Evolutionary conservation across 2,888 invertebrate species (phyloP).

Genomic region (Catonia carolina): DNA sequence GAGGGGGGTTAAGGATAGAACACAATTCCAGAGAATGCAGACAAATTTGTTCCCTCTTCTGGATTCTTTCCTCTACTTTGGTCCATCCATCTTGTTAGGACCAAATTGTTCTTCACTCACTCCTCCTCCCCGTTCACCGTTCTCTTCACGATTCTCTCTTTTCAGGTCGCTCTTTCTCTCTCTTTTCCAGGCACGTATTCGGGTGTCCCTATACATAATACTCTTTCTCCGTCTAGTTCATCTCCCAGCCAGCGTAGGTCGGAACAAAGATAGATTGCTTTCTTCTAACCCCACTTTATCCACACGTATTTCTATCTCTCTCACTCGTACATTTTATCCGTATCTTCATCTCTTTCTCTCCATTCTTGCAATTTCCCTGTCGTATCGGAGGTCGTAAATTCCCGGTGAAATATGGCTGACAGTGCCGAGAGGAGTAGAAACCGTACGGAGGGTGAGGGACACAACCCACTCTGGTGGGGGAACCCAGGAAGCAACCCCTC

Average conservation of each 20-base stretch:
- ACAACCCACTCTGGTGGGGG: conserved; percentile 24
- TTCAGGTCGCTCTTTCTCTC: conserved; percentile 1
- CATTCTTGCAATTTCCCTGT: conserved; percentile 92
- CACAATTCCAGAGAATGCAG: conserved; percentile 30
- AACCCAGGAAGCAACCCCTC: conserved; percentile 10
- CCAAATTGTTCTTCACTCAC: conserved; percentile 34
- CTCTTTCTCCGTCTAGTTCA: conserved; percentile 18
- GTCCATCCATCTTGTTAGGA: conserved; percentile 31
- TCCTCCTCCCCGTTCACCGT: conserved; percentile 32
- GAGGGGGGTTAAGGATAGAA: too few relatives aligned
- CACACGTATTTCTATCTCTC: conserved; percentile 14
- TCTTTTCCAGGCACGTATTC: conserved; percentile 2
- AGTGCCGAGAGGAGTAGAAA: conserved; percentile 43
- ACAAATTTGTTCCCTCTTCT: conserved; percentile 31
- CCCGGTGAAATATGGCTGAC: conserved; percentile 71
- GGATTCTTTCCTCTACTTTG: conserved; percentile 29
- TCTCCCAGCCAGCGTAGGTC: conserved; percentile 9
- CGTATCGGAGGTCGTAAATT: conserved; percentile 85
- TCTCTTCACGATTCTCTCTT: conserved; percentile 21
- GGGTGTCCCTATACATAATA: not conserved
- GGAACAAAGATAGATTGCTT: conserved; percentile 79
- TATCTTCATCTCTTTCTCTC: conserved; percentile 26
- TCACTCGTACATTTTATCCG: conserved; percentile 17
- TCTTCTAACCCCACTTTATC: conserved; percentile 44
- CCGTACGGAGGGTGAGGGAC: conserved; percentile 14